These are phyloP conservation scores for Peromyscus leucopus DNA, from an alignment of 2,113 vertebrate genomes.

Conservation along the genomic window DNA sequence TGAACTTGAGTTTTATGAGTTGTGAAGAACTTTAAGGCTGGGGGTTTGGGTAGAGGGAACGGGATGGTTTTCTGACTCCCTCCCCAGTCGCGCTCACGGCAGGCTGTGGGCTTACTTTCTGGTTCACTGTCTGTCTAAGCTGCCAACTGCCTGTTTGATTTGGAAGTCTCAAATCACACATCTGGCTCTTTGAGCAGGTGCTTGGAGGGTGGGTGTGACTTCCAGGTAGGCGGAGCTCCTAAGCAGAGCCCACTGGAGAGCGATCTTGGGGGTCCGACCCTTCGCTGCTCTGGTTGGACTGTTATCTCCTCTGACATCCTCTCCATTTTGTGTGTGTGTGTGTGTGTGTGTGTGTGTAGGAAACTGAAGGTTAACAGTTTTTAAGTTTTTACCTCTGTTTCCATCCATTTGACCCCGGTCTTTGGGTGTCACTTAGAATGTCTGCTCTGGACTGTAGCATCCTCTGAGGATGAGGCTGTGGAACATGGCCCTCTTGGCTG, in stretches of 20 bases:
- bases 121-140: not conserved
- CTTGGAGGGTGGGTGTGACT: not conserved
- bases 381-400: not conserved
- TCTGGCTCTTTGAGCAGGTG: slow-evolving; percentile 34
- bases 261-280: not conserved
- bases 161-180: not conserved
- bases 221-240: not conserved
- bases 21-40: slow-evolving; percentile 19
- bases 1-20: not conserved
- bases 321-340: not conserved
- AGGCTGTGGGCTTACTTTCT: not conserved
- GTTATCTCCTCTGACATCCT: not conserved
- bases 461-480: not conserved
- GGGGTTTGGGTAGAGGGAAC: not conserved
- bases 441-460: slow-evolving; percentile 41
- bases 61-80: not conserved
- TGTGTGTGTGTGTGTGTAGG: not conserved
- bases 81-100: not conserved
- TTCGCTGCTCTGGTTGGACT: not conserved
- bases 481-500: not conserved
- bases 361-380: slow-evolving; percentile 29
- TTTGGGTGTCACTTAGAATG: not conserved
- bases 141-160: not conserved
- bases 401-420: not conserved
- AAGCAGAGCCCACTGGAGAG: not conserved